Evolutionary conservation across 2,888 invertebrate genomes (phyloP).

Genomic region (Cantharis flavilabris): DNA sequence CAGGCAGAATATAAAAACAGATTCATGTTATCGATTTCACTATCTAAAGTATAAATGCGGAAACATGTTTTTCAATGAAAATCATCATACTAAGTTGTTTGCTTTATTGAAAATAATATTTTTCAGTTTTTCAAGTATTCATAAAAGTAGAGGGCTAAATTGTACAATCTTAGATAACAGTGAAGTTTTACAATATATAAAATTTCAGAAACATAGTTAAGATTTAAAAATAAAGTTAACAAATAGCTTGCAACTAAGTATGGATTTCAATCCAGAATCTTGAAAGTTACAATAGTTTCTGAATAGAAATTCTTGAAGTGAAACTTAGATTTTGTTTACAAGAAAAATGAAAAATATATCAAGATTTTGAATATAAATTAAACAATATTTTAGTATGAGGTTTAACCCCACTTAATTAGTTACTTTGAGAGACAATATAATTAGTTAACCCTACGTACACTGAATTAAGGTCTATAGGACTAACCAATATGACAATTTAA

Average conservation of each 20-base stretch:
- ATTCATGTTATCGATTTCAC: not conserved
- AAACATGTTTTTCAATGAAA: not conserved
- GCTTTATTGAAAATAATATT: not conserved
- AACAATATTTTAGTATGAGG: no score
- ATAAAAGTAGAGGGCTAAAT: not conserved
- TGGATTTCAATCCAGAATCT: no score
- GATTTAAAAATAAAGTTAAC: not conserved
- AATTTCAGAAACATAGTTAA: not conserved
- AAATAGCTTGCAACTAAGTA: not conserved
- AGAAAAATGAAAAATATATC: no score
- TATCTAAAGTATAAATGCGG: not conserved
- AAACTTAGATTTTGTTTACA: no score
- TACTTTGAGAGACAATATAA: no score
- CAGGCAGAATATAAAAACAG: not conserved
- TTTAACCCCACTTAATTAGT: no score
- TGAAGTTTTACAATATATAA: not conserved
- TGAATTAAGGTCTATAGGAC: no score
- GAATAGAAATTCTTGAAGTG: no score
- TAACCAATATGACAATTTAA: no score
- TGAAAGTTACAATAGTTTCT: no score
- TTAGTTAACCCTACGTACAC: no score
- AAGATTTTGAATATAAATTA: no score
- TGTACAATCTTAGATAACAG: not conserved
- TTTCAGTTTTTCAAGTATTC: not conserved
- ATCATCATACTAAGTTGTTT: not conserved